Base-by-base conservation (phyloP, 2,113 vertebrate species). In the Dolichallabes microphthalmus region DNA sequence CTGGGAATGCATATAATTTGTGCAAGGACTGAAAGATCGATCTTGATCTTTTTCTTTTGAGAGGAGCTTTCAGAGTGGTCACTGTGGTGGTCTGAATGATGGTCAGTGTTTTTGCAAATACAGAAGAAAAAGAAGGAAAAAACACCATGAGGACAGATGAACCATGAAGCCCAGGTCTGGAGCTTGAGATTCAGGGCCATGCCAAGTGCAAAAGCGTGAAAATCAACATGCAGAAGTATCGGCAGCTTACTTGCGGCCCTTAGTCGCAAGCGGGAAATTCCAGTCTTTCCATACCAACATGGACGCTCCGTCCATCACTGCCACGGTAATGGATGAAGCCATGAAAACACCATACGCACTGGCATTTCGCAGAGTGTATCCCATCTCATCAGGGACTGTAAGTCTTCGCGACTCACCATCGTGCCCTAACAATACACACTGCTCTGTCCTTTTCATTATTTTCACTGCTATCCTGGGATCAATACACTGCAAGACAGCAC, bases 1-100 rank as follows among this genome's bases (percentile, higher is more conserved):
- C 82, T 27, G 89, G 85, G 87, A 92, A 90, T 93, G 93, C 86
- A 86, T 90, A 90, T 91, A 87, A 93, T 93, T 92, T 90, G 89
- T 90, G 88, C 53, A 80, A 88, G 88, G 89, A 45, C 45, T 35
- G 35, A 64, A 52, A 57, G 39, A 82, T 87, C 89, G 84, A 89
- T 85, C 91, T 89, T 53, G 82, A 82, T 92, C 89, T 90, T 91
- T 91, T 14, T 10, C 74, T 55, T 32, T 89, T 82, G 87, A 89
- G 91, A 92, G 82, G 84, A 88, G 90, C 92, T 91, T 93, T 89
- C 39, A 58, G 30, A 87, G 80, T 15, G 82, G 88, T 68, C 74
- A 81, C 68, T 86, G 87, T 89, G 90, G 89, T 77, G 71, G 89
- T 86, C 81, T 88, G 89, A 90, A 89, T 88, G 91, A 90, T 88